Conservation (phyloP, 2,797 vertebrate genomes). For the Acanthurus leucopareius region DNA sequence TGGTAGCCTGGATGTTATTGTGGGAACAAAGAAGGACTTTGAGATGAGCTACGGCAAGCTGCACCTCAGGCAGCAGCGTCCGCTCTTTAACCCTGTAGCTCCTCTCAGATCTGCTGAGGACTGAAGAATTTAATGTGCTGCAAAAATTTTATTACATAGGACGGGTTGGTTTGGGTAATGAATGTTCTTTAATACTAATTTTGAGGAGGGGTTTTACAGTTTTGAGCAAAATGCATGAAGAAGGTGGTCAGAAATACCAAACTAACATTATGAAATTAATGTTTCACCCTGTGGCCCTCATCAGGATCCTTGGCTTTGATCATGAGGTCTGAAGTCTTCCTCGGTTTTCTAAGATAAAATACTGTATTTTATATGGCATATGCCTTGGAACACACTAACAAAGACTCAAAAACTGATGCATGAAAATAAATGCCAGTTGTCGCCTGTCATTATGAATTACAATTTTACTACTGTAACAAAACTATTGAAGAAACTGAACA, state of each 20-base stretch:
- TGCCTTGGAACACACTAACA: no score
- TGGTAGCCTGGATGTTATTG: slow-evolving; percentile 86
- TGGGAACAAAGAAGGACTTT: slow-evolving; percentile 93
- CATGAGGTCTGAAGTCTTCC: neutral
- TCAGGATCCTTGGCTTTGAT: neutral
- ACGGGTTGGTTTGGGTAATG: neutral
- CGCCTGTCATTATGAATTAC: neutral
- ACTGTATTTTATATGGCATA: neutral
- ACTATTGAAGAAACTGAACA: neutral
- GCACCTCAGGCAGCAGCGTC: slow-evolving; percentile 85
- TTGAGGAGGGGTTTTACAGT: no score
- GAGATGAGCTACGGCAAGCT: slow-evolving; percentile 87
- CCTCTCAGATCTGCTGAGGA: slow-evolving; percentile 84
- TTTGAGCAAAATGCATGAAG: neutral
- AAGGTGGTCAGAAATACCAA: neutral
- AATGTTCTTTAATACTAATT: neutral
- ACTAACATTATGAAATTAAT: no score
- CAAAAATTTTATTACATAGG: no score
- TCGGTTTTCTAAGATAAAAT: neutral
- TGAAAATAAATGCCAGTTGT: neutral
- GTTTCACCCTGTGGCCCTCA: slow-evolving; percentile 5
- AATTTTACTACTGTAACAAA: slow-evolving; percentile 6
- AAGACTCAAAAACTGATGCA: neutral
- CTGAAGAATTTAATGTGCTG: slow-evolving; percentile 52
- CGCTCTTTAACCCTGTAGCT: slow-evolving; percentile 91